phyloP scores from a whole-genome alignment of 2,113 vertebrate genomes.

The Syngnathus floridae region DNA sequence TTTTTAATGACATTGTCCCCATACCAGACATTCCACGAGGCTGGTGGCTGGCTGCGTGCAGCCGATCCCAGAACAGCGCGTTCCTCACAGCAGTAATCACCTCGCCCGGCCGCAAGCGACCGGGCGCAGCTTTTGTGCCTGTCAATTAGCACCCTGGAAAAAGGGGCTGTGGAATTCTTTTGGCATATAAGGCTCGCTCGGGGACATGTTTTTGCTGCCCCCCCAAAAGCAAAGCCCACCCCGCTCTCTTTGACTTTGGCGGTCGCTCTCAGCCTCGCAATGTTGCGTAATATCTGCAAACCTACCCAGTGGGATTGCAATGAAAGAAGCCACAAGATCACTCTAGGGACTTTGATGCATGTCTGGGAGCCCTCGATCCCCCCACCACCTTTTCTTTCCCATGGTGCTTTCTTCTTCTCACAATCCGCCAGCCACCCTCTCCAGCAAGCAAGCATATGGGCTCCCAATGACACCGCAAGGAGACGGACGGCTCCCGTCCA shows the following conservation, averaged over 20 bases:
- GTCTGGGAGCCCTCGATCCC: conserved; percentile 40
- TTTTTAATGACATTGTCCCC: conserved; percentile 39
- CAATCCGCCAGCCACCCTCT: conserved; percentile 44
- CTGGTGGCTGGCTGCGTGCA: conserved; percentile 54
- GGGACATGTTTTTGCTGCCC: conserved; percentile 3
- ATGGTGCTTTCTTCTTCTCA: conserved; percentile 28
- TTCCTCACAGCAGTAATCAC: conserved; percentile 55
- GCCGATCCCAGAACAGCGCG: conserved; percentile 62
- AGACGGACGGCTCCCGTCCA: conserved; percentile 52
- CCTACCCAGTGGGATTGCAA: conserved; percentile 38
- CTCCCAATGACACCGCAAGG: conserved; percentile 61
- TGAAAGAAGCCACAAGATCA: conserved; percentile 53
- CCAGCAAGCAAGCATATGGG: conserved; percentile 59
- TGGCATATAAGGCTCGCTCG: conserved; percentile 30
- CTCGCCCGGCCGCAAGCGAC: conserved; percentile 53
- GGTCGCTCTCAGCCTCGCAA: conserved; percentile 34
- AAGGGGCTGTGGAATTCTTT: conserved; percentile 40
- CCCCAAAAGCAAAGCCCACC: conserved; percentile 9
- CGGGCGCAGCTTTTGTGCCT: conserved; percentile 45
- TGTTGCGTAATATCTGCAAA: conserved; percentile 36
- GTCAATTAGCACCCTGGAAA: conserved; percentile 41
- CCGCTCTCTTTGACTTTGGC: conserved; percentile 18
- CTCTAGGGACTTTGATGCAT: conserved; percentile 51
- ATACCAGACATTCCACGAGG: conserved; percentile 73
- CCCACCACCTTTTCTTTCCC: conserved; percentile 26